Evolutionary conservation across 2,888 invertebrate species (phyloP).

Genomic region (Polyommatus icarus): DNA sequence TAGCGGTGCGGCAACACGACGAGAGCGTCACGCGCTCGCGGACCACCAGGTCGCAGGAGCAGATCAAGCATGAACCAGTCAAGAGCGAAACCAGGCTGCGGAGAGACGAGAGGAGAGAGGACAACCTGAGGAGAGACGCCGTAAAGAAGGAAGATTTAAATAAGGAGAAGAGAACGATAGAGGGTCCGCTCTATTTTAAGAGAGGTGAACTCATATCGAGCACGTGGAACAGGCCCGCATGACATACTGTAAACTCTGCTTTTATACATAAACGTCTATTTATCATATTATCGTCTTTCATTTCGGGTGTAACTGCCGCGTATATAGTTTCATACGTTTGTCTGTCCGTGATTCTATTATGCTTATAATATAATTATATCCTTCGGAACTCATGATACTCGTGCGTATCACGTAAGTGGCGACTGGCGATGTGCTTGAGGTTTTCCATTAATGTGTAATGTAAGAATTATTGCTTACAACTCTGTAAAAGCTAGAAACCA

Average conservation of each 20-base stretch:
- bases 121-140: constrained; percentile 49
- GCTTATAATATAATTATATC: background rate
- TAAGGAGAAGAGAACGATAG: constrained; percentile 48
- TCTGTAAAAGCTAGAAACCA: constrained; percentile 8
- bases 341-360: background rate
- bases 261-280: constrained; percentile 77
- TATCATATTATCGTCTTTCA: constrained; percentile 58
- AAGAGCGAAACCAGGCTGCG: constrained; percentile 34
- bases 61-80: constrained; percentile 35
- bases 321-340: background rate
- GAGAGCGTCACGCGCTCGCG: constrained; percentile 78
- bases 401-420: background rate
- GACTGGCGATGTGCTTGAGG: background rate
- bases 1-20: constrained; percentile 63
- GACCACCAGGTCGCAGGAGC: constrained; percentile 49
- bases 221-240: constrained; percentile 78
- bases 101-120: constrained; percentile 43
- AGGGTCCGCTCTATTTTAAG: constrained; percentile 83
- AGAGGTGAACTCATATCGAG: constrained; percentile 90
- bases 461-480: constrained; percentile 1
- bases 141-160: constrained; percentile 65
- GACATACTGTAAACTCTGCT: constrained; percentile 60
- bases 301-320: constrained; percentile 38
- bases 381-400: background rate
- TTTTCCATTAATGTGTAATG: background rate